A percentile compares a stretch with the other conserved stretches of the same genome.
These are phyloP conservation scores for Oxystoma pomonae DNA, from an alignment of 2,888 invertebrate species.

Conservation along the genomic window DNA sequence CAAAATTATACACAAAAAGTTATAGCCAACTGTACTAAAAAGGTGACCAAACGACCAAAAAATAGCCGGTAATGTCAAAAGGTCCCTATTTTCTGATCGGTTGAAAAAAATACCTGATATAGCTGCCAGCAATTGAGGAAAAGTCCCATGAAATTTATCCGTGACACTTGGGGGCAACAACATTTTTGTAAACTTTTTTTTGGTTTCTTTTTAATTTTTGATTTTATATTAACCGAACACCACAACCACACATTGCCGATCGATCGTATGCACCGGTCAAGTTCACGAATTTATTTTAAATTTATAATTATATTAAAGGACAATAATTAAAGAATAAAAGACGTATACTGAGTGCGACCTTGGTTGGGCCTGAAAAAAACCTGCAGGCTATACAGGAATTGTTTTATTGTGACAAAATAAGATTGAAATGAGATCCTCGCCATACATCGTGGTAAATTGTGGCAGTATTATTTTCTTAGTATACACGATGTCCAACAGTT, in stretches of 20 bases:
- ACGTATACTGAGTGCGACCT: not conserved
- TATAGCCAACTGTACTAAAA: too few species aligned
- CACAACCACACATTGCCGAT: not conserved
- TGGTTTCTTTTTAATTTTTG: constrained; percentile 1
- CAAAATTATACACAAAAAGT: too few species aligned
- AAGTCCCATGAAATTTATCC: constrained; percentile 37
- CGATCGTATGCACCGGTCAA: too few species aligned
- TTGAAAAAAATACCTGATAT: constrained; percentile 39
- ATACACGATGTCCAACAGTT: not conserved
- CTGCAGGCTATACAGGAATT: not conserved
- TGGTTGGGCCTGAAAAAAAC: not conserved
- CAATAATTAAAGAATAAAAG: not conserved
- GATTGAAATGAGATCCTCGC: constrained; percentile 13
- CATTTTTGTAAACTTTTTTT: constrained; percentile 13
- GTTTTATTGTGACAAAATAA: constrained; percentile 15
- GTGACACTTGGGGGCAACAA: constrained; percentile 25
- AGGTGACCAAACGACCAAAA: too few species aligned
- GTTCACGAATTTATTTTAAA: too few species aligned
- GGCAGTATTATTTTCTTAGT: not conserved
- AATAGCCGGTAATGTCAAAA: too few species aligned
- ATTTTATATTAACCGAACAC: not conserved
- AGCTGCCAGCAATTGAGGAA: constrained; percentile 41
- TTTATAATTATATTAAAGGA: too few species aligned
- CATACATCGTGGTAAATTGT: not conserved
- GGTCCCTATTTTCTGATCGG: too few species aligned